Percentiles rank a stretch among this genome's conserved stretches.
These are phyloP conservation scores for Turritopsis dohrnii DNA, from an alignment of 30 jellyfish, hydroid and myxozoan species.

Conservation along the genomic window DNA sequence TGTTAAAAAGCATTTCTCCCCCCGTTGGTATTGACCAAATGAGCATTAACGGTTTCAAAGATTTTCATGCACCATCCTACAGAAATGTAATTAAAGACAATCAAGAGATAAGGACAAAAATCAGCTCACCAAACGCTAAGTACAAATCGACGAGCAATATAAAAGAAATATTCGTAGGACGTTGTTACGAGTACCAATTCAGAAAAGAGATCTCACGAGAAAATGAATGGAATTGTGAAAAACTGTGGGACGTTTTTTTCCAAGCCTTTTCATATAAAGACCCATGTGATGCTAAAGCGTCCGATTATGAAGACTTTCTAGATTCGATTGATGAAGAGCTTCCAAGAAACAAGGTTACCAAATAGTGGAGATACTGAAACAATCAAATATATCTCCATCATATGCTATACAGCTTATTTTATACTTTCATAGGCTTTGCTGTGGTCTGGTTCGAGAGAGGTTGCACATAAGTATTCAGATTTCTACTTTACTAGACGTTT, in stretches of 20 bases:
- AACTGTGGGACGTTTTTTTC: slow-evolving; percentile 59
- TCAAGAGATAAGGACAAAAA: background rate
- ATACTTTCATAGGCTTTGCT: slow-evolving; percentile 64
- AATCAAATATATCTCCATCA: background rate
- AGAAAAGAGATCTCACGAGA: slow-evolving; percentile 50
- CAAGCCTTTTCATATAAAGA: slow-evolving; percentile 78
- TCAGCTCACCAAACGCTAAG: slow-evolving; percentile 25
- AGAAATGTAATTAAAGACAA: background rate
- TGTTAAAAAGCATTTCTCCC: background rate
- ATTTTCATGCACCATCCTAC: background rate
- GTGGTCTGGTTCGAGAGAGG: slow-evolving; percentile 97
- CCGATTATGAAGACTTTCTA: slow-evolving; percentile 49
- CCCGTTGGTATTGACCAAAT: background rate
- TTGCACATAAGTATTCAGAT: slow-evolving; percentile 91
- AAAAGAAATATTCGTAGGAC: slow-evolving; percentile 70
- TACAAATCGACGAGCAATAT: slow-evolving; percentile 71
- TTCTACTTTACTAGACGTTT: slow-evolving; percentile 63
- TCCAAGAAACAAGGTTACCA: slow-evolving; percentile 77
- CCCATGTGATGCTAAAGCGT: slow-evolving; percentile 77
- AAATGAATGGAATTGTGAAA: slow-evolving; percentile 54
- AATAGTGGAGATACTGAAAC: no score
- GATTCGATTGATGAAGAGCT: slow-evolving; percentile 76
- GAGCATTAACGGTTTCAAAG: background rate
- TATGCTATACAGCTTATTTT: background rate
- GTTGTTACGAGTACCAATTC: slow-evolving; percentile 88